Evolutionary conservation across 2,888 invertebrate species (phyloP), one percentile per base, ranked within the genome.

Genomic region (Epicampocera succincta): DNA sequence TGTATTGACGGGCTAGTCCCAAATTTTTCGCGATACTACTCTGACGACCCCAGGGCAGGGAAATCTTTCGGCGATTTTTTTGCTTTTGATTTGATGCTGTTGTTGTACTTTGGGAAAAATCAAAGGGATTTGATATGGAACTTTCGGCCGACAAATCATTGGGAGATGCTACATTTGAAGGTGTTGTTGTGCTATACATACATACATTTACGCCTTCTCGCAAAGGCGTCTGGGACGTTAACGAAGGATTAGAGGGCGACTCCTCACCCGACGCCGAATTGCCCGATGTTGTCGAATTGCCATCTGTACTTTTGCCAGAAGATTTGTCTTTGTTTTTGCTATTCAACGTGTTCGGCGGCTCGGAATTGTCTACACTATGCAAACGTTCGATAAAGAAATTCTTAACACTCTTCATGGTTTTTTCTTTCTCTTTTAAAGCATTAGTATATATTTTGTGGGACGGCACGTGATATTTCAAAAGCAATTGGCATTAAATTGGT

Each of bases 1-100:
- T 97, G 91, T 97, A 96, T 91, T 97, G 97, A 73, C 97, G 93
- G 81, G 96, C 93, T 75, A 97, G 93, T 74, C 93, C 93, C 83
- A 95, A 94, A 91, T 95, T 96, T 87, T 93, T 93, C 87, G 94
- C 93, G 86, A 95, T 94, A 80, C 96, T 96, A 87, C 94, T 94
- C 91, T 96, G 96, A 69, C 96, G 93, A 91, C 97, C 96, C 97
- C 97, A 97, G 85, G 97, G 97, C 89, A 97, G 92, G 73, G 96
- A 97, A 87, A 97, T 97, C 92, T 97, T 97, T 88, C 97, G 93
- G 83, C 95, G 94, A 85, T 94, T 94, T 90, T 95, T 96, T 89
- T 94, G 90, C 91, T 93, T 91, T 92, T 93, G 69, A 80, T 86
- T 60, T 78, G 84, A 19, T 42, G 85, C 58, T 50, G 86, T 61